Evolutionary conservation across 1,140 invertebrate species (phyloP).

Genomic region (Aphis gossypii): DNA sequence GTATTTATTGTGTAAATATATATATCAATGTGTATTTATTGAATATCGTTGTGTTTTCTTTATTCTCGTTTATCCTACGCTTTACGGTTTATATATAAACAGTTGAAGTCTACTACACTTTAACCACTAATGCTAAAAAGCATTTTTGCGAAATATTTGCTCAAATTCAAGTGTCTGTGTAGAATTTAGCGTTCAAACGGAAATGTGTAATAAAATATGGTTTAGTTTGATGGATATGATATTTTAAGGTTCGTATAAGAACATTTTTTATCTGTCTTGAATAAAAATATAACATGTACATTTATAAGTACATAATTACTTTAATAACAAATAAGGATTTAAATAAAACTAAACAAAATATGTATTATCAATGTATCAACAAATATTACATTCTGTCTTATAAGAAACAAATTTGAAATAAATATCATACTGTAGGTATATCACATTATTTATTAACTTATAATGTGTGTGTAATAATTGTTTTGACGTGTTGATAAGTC

Average conservation of each 20-base stretch:
- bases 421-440: no score
- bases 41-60: background rate
- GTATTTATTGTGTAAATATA: conserved; percentile 53
- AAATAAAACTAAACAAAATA: background rate
- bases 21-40: conserved; percentile 37
- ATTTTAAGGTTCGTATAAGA: background rate
- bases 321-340: background rate
- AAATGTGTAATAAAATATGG: background rate
- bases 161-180: background rate
- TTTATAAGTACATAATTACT: background rate
- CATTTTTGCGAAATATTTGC: background rate
- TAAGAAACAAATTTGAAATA: no score
- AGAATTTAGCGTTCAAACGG: background rate
- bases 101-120: background rate
- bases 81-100: no score
- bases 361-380: background rate
- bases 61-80: background rate
- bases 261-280: background rate
- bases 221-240: background rate
- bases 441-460: no score
- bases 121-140: background rate
- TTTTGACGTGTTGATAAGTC: no score
- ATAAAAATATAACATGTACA: background rate
- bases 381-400: background rate
- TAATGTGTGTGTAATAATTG: no score